Conservation (phyloP, 2,888 invertebrate genomes). For the Machimus rusticus region DNA sequence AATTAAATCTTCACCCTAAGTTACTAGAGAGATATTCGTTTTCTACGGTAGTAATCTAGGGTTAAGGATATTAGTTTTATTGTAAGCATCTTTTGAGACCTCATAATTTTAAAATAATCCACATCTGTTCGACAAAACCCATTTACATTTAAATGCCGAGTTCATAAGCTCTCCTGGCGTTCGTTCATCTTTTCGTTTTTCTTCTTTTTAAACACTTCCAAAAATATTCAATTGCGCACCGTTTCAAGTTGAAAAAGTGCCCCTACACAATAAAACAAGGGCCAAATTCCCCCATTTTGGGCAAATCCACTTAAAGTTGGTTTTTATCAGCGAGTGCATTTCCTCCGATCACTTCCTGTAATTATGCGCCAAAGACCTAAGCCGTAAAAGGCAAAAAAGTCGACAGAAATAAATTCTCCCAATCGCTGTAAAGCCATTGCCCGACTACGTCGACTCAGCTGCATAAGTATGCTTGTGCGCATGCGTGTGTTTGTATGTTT, state of each 20-base stretch:
- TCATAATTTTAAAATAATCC: neutral
- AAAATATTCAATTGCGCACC: neutral
- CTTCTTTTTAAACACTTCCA: neutral
- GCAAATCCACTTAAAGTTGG: neutral
- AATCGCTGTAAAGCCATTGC: neutral
- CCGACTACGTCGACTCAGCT: neutral
- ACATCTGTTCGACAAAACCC: neutral
- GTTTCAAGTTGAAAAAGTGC: neutral
- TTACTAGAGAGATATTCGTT: no score
- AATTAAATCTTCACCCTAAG: no score
- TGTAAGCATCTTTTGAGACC: neutral
- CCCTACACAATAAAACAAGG: neutral
- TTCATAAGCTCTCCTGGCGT: neutral
- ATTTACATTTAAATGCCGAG: neutral
- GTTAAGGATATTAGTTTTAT: neutral
- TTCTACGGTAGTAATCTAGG: neutral
- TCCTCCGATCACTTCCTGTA: neutral
- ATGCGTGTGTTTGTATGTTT: neutral
- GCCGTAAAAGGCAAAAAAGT: neutral
- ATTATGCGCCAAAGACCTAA: neutral
- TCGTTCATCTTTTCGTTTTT: neutral
- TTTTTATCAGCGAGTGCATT: neutral
- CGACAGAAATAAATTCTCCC: neutral
- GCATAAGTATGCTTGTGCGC: no score
- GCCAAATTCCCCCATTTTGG: neutral